Evolutionary conservation across 2,113 vertebrate genomes (phyloP).

Genomic region (Chitala chitala): DNA sequence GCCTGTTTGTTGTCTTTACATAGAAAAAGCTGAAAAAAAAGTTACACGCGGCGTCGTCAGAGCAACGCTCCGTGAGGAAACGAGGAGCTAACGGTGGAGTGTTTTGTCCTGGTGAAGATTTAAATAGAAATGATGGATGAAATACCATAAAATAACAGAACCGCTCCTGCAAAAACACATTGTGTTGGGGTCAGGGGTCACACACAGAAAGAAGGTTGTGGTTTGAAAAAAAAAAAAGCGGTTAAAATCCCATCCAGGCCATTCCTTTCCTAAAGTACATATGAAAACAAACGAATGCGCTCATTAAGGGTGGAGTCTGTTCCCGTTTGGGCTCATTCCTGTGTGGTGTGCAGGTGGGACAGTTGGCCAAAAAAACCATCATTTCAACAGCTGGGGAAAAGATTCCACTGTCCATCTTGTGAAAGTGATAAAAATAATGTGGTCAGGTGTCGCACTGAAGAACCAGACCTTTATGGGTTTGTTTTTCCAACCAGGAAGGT

Average conservation of each 20-base stretch:
- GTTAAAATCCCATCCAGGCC: conserved; percentile 49
- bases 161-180: conserved; percentile 47
- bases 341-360: conserved; percentile 36
- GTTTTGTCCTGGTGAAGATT: conserved; percentile 36
- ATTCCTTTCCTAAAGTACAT: conserved; percentile 61
- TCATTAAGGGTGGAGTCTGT: conserved; percentile 28
- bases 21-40: conserved; percentile 27
- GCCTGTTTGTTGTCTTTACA: neutral
- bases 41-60: conserved; percentile 18
- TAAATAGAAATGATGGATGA: conserved; percentile 51
- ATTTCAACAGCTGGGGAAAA: conserved; percentile 62
- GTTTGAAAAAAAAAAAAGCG: conserved; percentile 53
- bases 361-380: conserved; percentile 41
- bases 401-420: conserved; percentile 47
- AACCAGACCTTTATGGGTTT: conserved; percentile 46
- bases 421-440: conserved; percentile 61
- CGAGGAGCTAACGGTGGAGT: conserved; percentile 29
- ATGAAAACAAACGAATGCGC: conserved; percentile 36
- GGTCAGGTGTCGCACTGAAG: conserved; percentile 41
- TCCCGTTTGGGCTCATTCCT: conserved; percentile 4
- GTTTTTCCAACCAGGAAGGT: conserved; percentile 54
- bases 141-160: conserved; percentile 46
- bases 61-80: conserved; percentile 23
- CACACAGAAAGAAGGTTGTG: conserved; percentile 47
- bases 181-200: conserved; percentile 55